Evolutionary conservation across 2,888 invertebrate genomes (phyloP).

Genomic region (Eulithis testata): DNA sequence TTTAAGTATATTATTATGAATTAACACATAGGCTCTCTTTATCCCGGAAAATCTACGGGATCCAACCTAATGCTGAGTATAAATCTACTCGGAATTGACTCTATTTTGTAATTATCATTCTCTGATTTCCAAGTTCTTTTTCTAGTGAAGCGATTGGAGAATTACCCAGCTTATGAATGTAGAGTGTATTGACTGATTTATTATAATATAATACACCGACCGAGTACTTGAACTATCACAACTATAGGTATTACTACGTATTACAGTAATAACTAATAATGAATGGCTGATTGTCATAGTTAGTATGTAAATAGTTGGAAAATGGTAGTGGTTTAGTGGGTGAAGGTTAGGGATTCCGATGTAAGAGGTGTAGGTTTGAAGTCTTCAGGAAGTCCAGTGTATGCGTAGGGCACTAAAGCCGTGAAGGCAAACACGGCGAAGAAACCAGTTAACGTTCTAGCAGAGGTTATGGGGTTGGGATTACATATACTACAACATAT

Average conservation of each 20-base stretch:
- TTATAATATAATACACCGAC: conserved; percentile 49
- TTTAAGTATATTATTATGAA: too few species aligned
- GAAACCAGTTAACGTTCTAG: too few species aligned
- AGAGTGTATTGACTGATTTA: conserved; percentile 70
- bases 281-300: conserved; percentile 1
- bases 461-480: too few species aligned
- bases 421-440: too few species aligned
- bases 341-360: background rate
- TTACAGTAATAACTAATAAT: background rate
- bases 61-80: too few species aligned
- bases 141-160: conserved; percentile 40
- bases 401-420: too few species aligned
- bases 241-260: background rate
- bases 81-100: background rate
- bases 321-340: background rate
- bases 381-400: too few species aligned
- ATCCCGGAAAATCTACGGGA: too few species aligned
- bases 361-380: background rate
- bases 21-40: too few species aligned
- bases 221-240: background rate
- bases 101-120: conserved; percentile 1
- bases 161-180: conserved; percentile 57
- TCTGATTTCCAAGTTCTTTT: too few species aligned
- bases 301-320: background rate
- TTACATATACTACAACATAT: too few species aligned